Base-by-base conservation (phyloP, 2,113 vertebrate species). In the Ctenomys sociabilis region DNA sequence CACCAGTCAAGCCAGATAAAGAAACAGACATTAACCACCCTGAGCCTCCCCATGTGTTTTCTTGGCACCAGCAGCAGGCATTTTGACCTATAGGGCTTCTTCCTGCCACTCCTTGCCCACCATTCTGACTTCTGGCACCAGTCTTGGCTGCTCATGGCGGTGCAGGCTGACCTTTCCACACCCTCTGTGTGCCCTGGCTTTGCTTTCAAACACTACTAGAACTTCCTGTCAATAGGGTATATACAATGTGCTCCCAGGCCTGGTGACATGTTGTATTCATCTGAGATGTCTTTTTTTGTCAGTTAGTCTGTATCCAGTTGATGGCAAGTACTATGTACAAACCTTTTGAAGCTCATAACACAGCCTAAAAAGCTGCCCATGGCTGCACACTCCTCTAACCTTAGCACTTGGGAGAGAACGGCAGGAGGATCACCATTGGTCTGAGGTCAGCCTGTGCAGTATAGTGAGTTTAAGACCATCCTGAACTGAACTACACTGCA, bases 41-140 rank as follows among this genome's bases (percentile, higher is more conserved):
- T 5, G 5, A 68, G 37, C 17, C 2, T 32, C 5, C 1, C 1
- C 0, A 3, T 7, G 7, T 52, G 37, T 0, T 40, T 16, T 9
- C 1, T 14, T 12, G 24, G 10, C 5, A 11, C 64, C 1, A 1
- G 7, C 66, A 40, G 26, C 43, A 32, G 43, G 40, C 32, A 24
- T 13, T 12, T 24, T 26, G 12, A n/a, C 21, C 54, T 37, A 8
- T 28, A n/a, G 35, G 54, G 52, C 52, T 57, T 59, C 52, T 59
- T 28, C 28, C 43, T 8, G 11, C 61, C 30, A 28, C 22, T 77
- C 9, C 73, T 77, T 24, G 40, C 73, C 40, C 40, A 28, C 40
- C 5, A 11, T 40, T 40, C 24, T 75, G 40, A 45, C 24, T 75
- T 45, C 24, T 45, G 24, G 24, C 24, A 45, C 40, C 40, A n/a